phyloP scores from a whole-genome alignment of 1,140 invertebrate species.

The Cryptotermes secundus region DNA sequence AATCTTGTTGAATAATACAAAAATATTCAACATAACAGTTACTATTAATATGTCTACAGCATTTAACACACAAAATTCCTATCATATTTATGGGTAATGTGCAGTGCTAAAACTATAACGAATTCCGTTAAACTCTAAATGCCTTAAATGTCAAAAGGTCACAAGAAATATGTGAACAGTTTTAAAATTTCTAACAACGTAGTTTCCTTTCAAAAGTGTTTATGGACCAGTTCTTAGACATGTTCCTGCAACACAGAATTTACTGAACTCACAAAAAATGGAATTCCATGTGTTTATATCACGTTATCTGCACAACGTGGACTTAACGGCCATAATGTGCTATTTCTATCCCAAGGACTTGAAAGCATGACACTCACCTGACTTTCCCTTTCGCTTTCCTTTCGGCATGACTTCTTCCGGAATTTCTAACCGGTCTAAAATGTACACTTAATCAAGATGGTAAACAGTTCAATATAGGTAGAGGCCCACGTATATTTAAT shows the following conservation, averaged over 20 bases:
- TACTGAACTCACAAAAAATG: not conserved
- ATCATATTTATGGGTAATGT: too few species aligned
- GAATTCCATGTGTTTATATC: not conserved
- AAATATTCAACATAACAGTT: too few species aligned
- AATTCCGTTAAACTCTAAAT: too few species aligned
- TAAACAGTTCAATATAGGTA: constrained; percentile 36
- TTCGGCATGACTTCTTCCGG: constrained; percentile 32
- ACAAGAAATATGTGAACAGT: too few species aligned
- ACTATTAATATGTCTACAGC: too few species aligned
- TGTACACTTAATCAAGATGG: constrained; percentile 35
- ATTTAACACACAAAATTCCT: too few species aligned
- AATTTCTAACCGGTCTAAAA: constrained; percentile 34
- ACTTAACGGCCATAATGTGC: not conserved
- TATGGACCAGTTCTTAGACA: too few species aligned
- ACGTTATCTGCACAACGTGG: not conserved
- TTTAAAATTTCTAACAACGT: too few species aligned
- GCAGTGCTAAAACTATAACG: too few species aligned
- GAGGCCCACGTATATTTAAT: constrained; percentile 33
- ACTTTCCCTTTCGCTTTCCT: constrained; percentile 37
- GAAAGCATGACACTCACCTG: constrained; percentile 34
- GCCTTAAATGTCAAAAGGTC: too few species aligned
- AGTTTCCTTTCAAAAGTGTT: not conserved
- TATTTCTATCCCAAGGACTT: not conserved
- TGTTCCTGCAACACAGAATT: too few species aligned
- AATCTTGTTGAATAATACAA: too few species aligned